These are phyloP conservation scores for Ormyrus thymus DNA, from an alignment of 2,888 invertebrate species.

Conservation along the genomic window DNA sequence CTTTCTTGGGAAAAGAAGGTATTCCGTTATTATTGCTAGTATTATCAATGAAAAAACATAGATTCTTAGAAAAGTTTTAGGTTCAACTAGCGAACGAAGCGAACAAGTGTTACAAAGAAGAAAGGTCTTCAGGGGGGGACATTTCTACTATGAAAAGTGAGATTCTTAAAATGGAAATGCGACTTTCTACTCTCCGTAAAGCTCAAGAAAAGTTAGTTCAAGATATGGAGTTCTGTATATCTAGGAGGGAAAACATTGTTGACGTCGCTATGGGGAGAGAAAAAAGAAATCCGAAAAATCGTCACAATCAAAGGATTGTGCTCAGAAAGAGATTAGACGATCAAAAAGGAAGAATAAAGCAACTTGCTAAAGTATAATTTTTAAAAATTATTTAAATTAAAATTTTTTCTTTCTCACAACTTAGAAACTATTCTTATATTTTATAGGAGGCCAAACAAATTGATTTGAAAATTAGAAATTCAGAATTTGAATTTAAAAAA, in stretches of 20 bases:
- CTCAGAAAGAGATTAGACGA: slow-evolving; percentile 79
- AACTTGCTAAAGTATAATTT: slow-evolving; percentile 74
- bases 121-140: slow-evolving; percentile 82
- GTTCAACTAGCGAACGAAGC: slow-evolving; percentile 82
- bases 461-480: slow-evolving; percentile 66
- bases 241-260: slow-evolving; percentile 80
- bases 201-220: slow-evolving; percentile 79
- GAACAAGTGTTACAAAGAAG: slow-evolving; percentile 81
- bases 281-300: slow-evolving; percentile 75
- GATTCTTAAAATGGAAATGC: slow-evolving; percentile 89
- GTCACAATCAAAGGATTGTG: slow-evolving; percentile 76
- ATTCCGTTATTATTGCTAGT: neutral
- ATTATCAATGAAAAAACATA: slow-evolving; percentile 4
- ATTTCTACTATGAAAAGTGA: slow-evolving; percentile 86
- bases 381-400: slow-evolving; percentile 51
- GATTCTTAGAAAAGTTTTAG: slow-evolving; percentile 55
- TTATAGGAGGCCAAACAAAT: slow-evolving; percentile 68
- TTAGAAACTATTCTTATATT: slow-evolving; percentile 49
- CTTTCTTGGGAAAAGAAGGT: slow-evolving; percentile 90
- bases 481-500: slow-evolving; percentile 64
- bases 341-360: slow-evolving; percentile 78
- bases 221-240: slow-evolving; percentile 81
- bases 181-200: slow-evolving; percentile 75
- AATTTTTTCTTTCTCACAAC: slow-evolving; percentile 8
- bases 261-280: slow-evolving; percentile 78